Conservation (phyloP, 92 coral and sea anemone genomes). For the Actinostola sp. region DNA sequence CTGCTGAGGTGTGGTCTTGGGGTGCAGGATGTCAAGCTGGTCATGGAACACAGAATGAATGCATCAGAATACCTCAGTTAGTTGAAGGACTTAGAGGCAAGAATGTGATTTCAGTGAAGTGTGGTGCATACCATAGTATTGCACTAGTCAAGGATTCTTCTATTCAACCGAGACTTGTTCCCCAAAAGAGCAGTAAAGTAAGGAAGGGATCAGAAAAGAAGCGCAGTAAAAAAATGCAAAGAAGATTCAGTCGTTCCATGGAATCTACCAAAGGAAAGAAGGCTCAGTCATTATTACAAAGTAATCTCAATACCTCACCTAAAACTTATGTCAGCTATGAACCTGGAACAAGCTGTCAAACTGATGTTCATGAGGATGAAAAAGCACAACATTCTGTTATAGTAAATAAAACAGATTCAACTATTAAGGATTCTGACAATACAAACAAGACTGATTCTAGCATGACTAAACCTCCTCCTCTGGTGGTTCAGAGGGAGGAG, state of each 20-base stretch:
- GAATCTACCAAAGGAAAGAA: constrained; percentile 46
- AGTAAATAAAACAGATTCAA: neutral
- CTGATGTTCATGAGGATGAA: neutral
- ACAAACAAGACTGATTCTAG: neutral
- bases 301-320: constrained; percentile 7
- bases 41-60: constrained; percentile 60
- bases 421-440: neutral
- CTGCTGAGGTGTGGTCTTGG: constrained; percentile 97
- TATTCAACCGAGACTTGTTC: constrained; percentile 23
- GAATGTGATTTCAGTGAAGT: constrained; percentile 64
- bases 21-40: constrained; percentile 91
- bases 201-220: constrained; percentile 19
- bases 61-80: constrained; percentile 55
- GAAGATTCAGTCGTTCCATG: constrained; percentile 31
- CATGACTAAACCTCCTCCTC: too few species aligned
- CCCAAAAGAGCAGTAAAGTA: constrained; percentile 8
- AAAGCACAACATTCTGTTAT: neutral
- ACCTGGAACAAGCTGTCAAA: constrained; percentile 31
- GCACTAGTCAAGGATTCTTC: constrained; percentile 70
- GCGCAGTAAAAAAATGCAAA: constrained; percentile 19
- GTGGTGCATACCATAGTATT: constrained; percentile 94
- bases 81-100: constrained; percentile 75
- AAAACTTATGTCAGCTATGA: constrained; percentile 80
- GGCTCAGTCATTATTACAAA: constrained; percentile 31
- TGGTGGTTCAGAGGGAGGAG: too few species aligned